Percentiles rank a stretch among this genome's conserved stretches.
phyloP scores from a whole-genome alignment of 2,888 invertebrate species.

The Melanostoma scalare region DNA sequence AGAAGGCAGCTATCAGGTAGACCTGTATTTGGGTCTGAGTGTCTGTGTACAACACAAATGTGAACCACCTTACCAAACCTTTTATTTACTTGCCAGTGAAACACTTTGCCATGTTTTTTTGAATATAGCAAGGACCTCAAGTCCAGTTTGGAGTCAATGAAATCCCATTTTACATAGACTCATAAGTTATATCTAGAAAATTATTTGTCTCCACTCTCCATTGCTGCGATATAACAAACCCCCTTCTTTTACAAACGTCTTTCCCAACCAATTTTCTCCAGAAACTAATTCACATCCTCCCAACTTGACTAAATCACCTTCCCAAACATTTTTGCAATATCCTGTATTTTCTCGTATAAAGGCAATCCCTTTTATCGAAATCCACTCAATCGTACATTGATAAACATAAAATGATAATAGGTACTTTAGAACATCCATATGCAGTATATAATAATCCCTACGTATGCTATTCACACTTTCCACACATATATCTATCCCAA shows the following conservation, averaged over 20 bases:
- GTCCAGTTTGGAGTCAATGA: too few species aligned
- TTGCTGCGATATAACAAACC: too few species aligned
- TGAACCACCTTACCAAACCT: too few species aligned
- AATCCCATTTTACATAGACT: too few species aligned
- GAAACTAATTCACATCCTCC: background rate
- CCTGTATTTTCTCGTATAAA: slow-evolving; percentile 1
- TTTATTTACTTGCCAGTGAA: too few species aligned
- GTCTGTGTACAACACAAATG: too few species aligned
- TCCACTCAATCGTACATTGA: slow-evolving; percentile 38
- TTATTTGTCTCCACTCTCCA: too few species aligned
- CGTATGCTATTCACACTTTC: slow-evolving; percentile 42
- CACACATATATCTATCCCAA: slow-evolving; percentile 17
- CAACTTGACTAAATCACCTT: slow-evolving; percentile 19
- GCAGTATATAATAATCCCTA: slow-evolving; percentile 38
- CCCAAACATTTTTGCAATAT: slow-evolving; percentile 16
- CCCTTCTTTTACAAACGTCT: background rate
- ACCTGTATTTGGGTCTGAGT: too few species aligned
- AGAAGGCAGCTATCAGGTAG: too few species aligned
- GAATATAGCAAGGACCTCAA: too few species aligned
- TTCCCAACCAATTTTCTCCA: slow-evolving; percentile 18
- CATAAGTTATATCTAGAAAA: too few species aligned
- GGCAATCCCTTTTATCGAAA: slow-evolving; percentile 21
- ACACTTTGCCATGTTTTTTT: too few species aligned
- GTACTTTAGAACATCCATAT: slow-evolving; percentile 31
- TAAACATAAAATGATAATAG: slow-evolving; percentile 47